These are phyloP conservation scores for Lepilemur ruficaudatus DNA, from an alignment of 2,797 vertebrate genomes.

Conservation along the genomic window DNA sequence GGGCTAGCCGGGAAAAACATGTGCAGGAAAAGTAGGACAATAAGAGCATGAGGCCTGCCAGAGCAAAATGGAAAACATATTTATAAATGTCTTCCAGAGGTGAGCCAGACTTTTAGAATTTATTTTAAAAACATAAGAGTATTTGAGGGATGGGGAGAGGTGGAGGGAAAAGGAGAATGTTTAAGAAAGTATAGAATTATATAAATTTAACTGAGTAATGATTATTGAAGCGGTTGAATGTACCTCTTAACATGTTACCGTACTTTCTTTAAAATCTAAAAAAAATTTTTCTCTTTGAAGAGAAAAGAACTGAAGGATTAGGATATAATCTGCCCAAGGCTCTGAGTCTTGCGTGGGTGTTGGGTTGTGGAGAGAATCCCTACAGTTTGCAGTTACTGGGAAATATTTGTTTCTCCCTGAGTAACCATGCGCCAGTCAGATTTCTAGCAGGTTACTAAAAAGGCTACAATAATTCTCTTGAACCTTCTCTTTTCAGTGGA, in stretches of 20 bases:
- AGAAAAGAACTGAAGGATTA: not conserved
- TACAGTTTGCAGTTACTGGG: not conserved
- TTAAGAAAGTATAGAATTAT: not conserved
- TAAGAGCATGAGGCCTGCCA: not conserved
- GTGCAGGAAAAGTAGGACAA: slow-evolving; percentile 55
- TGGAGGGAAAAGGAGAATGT: not conserved
- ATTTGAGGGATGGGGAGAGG: not conserved
- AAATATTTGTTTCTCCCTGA: not conserved
- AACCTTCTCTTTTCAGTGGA: not conserved
- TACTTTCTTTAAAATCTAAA: not conserved
- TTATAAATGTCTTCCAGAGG: slow-evolving; percentile 34
- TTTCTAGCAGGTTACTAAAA: not conserved
- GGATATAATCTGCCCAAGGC: not conserved
- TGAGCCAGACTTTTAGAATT: slow-evolving; percentile 29
- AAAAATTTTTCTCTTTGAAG: not conserved
- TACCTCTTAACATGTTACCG: not conserved
- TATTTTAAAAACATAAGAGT: not conserved
- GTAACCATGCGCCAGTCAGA: not conserved
- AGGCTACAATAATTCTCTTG: not conserved
- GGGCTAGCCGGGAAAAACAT: slow-evolving; percentile 41
- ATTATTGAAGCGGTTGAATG: not conserved
- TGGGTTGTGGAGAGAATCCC: not conserved
- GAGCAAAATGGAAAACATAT: slow-evolving; percentile 3
- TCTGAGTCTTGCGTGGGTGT: not conserved
- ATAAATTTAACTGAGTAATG: not conserved